These are phyloP conservation scores for Microchirus variegatus DNA, from an alignment of 2,797 vertebrate species.

Conservation along the genomic window DNA sequence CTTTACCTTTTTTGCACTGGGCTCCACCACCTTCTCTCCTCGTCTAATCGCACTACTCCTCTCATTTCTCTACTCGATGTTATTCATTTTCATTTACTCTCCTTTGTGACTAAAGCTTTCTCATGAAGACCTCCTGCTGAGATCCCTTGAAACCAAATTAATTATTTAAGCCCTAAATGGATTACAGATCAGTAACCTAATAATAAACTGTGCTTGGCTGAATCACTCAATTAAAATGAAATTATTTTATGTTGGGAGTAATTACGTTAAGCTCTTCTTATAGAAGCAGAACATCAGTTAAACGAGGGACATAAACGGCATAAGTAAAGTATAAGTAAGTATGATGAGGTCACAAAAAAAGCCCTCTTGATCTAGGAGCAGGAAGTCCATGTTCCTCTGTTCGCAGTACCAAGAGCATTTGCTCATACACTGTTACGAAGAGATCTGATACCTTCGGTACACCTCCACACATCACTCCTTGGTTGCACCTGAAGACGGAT, in stretches of 20 bases:
- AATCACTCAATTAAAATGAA: constrained; percentile 8
- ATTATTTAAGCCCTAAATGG: constrained; percentile 29
- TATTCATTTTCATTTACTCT: constrained; percentile 56
- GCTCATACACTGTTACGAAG: not conserved
- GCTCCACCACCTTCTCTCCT: constrained; percentile 46
- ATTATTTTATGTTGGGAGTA: not conserved
- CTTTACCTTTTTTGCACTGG: constrained; percentile 46
- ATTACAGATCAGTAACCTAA: constrained; percentile 38
- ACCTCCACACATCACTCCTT: constrained; percentile 62
- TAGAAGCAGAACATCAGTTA: constrained; percentile 20
- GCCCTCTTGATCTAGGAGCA: constrained; percentile 8
- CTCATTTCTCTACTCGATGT: constrained; percentile 59
- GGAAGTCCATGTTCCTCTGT: constrained; percentile 5
- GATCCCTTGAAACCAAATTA: constrained; percentile 18
- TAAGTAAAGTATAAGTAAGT: not conserved
- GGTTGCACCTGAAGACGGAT: constrained; percentile 67
- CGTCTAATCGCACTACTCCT: constrained; percentile 57
- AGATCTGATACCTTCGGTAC: constrained; percentile 12
- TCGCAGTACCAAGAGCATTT: constrained; percentile 3
- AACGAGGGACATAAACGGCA: not conserved
- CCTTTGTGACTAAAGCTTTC: constrained; percentile 58
- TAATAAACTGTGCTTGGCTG: constrained; percentile 26
- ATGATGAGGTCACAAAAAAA: constrained; percentile 1
- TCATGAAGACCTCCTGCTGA: constrained; percentile 37
- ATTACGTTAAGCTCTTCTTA: not conserved